phyloP scores from a whole-genome alignment of 2,888 invertebrate genomes.

The Archaeoteleia sp. region DNA sequence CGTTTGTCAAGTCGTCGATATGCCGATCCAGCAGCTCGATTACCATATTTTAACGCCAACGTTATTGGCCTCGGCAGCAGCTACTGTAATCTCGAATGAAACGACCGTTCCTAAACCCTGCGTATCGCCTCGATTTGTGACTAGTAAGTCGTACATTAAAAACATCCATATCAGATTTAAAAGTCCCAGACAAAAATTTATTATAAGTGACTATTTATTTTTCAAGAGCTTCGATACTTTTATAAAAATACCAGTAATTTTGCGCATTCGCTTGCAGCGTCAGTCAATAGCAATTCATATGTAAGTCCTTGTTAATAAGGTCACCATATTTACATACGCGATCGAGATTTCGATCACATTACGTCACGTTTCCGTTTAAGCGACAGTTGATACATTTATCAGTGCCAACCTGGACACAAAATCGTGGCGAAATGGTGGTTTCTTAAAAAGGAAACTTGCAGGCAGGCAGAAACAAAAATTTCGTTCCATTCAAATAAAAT shows the following conservation, averaged over 20 bases:
- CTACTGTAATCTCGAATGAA: slow-evolving; percentile 71
- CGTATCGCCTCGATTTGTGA: too few species aligned
- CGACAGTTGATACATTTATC: slow-evolving; percentile 41
- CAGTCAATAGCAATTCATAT: slow-evolving; percentile 35
- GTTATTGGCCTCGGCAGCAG: slow-evolving; percentile 69
- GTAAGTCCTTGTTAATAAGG: slow-evolving; percentile 28
- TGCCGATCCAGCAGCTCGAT: slow-evolving; percentile 73
- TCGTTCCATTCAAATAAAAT: slow-evolving; percentile 34
- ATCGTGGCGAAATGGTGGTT: slow-evolving; percentile 24
- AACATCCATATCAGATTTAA: slow-evolving; percentile 5
- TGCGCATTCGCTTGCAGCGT: too few species aligned
- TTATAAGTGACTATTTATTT: too few species aligned
- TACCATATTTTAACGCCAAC: slow-evolving; percentile 75
- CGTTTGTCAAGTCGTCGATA: slow-evolving; percentile 75
- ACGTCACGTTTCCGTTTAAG: slow-evolving; percentile 36
- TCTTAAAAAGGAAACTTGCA: slow-evolving; percentile 28
- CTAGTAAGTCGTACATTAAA: slow-evolving; percentile 3
- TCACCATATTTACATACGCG: slow-evolving; percentile 37
- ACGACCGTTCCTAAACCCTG: too few species aligned
- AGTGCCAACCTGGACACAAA: slow-evolving; percentile 35
- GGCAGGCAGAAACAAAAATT: slow-evolving; percentile 21
- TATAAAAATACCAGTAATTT: too few species aligned
- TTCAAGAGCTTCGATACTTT: too few species aligned
- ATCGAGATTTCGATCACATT: slow-evolving; percentile 51
- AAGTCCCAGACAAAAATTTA: too few species aligned